Evolutionary conservation across 30 jellyfish, hydroid and myxozoan genomes (phyloP).

Genomic region (Catostylus mosaicus): DNA sequence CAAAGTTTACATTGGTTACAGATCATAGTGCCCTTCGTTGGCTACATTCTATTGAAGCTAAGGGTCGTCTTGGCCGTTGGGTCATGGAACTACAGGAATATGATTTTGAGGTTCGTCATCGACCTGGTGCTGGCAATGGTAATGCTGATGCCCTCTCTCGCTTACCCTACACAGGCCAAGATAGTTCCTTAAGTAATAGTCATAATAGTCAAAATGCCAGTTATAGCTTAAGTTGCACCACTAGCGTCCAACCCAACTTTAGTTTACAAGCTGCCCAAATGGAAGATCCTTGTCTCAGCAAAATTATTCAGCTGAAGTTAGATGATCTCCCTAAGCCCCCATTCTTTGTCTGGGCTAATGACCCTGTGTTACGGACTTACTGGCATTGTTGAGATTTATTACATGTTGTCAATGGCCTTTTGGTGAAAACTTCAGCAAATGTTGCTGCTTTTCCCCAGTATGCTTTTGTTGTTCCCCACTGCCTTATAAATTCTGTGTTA

Average conservation of each 20-base stretch:
- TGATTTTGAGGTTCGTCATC: no score
- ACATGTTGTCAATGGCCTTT: slow-evolving; percentile 24
- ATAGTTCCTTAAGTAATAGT: background rate
- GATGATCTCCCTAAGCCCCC: slow-evolving; percentile 45
- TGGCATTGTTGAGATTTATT: slow-evolving; percentile 49
- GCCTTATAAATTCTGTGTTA: slow-evolving; percentile 7
- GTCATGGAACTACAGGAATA: slow-evolving; percentile 36
- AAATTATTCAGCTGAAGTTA: slow-evolving; percentile 19
- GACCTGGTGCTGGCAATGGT: slow-evolving; percentile 37
- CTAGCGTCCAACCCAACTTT: slow-evolving; percentile 12
- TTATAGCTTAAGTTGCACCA: slow-evolving; percentile 4
- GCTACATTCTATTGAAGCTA: slow-evolving; percentile 46
- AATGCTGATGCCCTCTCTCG: slow-evolving; percentile 51
- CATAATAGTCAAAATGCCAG: background rate
- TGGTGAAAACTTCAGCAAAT: slow-evolving; percentile 10
- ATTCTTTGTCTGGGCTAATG: slow-evolving; percentile 35
- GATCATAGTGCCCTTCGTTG: slow-evolving; percentile 63
- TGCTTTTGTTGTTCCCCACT: slow-evolving; percentile 4
- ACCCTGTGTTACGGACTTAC: slow-evolving; percentile 31
- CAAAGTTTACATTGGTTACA: slow-evolving; percentile 27
- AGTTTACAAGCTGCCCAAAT: slow-evolving; percentile 32
- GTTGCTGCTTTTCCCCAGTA: background rate
- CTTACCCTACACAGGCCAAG: background rate
- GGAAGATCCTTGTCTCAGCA: slow-evolving; percentile 28
- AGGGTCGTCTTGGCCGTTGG: slow-evolving; percentile 54